Evolutionary conservation across 1,140 invertebrate genomes (phyloP).

Genomic region (Drosophila serrata): DNA sequence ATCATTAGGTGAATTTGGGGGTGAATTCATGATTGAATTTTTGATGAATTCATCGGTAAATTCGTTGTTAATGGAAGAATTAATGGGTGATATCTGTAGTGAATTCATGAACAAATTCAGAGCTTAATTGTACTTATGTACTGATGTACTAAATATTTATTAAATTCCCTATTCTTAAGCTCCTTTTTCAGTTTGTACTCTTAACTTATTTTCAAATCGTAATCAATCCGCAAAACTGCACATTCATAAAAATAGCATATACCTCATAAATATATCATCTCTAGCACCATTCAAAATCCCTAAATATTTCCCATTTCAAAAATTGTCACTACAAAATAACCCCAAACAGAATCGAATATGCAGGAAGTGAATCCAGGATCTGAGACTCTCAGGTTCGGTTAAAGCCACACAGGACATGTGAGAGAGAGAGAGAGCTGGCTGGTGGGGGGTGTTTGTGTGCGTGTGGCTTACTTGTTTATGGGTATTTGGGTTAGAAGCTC

Average conservation of each 20-base stretch:
- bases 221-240: background rate
- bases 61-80: background rate
- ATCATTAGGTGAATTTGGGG: background rate
- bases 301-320: background rate
- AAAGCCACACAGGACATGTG: slow-evolving; percentile 5
- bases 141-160: background rate
- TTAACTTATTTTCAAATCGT: background rate
- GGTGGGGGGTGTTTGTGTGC: slow-evolving; percentile 1
- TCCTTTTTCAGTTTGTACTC: background rate
- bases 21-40: background rate
- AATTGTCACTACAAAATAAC: background rate
- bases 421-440: background rate
- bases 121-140: no score
- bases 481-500: slow-evolving; percentile 78
- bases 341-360: slow-evolving; percentile 13
- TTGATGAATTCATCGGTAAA: background rate
- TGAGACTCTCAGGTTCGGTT: slow-evolving; percentile 16
- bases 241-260: background rate
- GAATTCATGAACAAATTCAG: background rate
- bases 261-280: background rate
- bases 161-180: background rate
- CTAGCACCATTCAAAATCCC: background rate
- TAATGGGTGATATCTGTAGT: no score
- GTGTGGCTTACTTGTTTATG: slow-evolving; percentile 71
- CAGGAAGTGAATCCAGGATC: slow-evolving; percentile 25